Percentiles rank a stretch among this genome's conserved stretches.
Evolutionary conservation across 2,113 vertebrate species (phyloP).

Genomic region (Phocoena sinus): DNA sequence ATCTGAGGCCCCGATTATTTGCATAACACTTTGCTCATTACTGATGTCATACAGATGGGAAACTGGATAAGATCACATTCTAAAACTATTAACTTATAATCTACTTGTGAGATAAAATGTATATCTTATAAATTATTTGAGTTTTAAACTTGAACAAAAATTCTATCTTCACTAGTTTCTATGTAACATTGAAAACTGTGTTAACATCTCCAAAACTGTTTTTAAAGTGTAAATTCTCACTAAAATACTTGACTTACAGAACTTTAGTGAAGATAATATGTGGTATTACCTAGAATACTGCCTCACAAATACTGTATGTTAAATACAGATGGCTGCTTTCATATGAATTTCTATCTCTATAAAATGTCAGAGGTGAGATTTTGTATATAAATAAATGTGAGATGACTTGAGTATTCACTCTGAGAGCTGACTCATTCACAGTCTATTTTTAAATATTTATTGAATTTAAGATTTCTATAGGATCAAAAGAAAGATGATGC

Average conservation of each 20-base stretch:
- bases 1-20: neutral
- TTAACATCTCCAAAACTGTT: neutral
- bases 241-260: neutral
- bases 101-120: neutral
- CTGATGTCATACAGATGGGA: neutral
- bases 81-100: neutral
- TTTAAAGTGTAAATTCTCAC: neutral
- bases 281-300: neutral
- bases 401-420: neutral
- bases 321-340: neutral
- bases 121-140: neutral
- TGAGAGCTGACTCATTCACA: neutral
- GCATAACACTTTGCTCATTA: neutral
- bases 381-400: neutral
- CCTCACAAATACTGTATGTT: neutral
- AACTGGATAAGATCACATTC: neutral
- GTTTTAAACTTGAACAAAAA: neutral
- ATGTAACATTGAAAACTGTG: neutral
- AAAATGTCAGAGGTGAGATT: neutral
- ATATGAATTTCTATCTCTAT: neutral
- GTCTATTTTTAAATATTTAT: neutral
- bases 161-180: neutral
- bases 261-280: neutral
- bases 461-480: neutral
- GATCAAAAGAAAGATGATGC: neutral